Base-by-base conservation (phyloP, 2,113 vertebrate species). In the Gallinago paraguaiae region DNA sequence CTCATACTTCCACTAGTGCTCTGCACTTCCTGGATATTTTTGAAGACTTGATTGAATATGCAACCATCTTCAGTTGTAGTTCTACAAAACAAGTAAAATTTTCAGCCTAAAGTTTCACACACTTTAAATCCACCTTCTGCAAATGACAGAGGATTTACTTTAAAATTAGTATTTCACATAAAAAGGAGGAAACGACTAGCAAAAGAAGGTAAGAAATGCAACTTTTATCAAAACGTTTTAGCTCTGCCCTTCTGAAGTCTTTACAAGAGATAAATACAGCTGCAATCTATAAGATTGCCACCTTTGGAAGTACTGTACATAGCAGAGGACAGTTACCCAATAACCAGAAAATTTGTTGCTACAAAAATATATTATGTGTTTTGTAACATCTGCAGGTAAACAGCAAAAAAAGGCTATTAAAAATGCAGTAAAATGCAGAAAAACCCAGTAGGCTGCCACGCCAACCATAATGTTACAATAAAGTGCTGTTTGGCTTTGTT, bases 261-360 rank as follows among this genome's bases (percentile, higher is more conserved):
- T 94, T 96, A 97, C 93, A 96, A 95, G 91, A 91, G 90, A 95
- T 89, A 96, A 96, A 95, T 94, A 92, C 92, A 97, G 91, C 86
- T 93, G 92, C 88, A 96, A 86, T 96, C 92, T 96, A 91, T 97
- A 82, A 96, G 95, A 95, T 88, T 88, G 88, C 95, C 96, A 95
- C 95, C 65, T 93, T 85, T 93, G 89, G 65, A 83, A 97, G 92
- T 83, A 95, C 91, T 95, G 92, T 95, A 83, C 92, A 88, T 65
- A 93, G 85, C 90, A 97, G 95, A 95, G 72, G 94, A 92, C 54
- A 93, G 95, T 84, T 86, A 94, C 88, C 86, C 78, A 79, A 95
- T 93, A 97, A 97, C 93, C 91, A 96, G 93, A 83, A 95, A 91
- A 89, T 88, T 59, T 65, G 93, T 59, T 65, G 93, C 88, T 95